Evolutionary conservation across 2,797 vertebrate species (phyloP), one percentile per base, ranked within the genome.

Genomic region (Pangasius mekongensis): DNA sequence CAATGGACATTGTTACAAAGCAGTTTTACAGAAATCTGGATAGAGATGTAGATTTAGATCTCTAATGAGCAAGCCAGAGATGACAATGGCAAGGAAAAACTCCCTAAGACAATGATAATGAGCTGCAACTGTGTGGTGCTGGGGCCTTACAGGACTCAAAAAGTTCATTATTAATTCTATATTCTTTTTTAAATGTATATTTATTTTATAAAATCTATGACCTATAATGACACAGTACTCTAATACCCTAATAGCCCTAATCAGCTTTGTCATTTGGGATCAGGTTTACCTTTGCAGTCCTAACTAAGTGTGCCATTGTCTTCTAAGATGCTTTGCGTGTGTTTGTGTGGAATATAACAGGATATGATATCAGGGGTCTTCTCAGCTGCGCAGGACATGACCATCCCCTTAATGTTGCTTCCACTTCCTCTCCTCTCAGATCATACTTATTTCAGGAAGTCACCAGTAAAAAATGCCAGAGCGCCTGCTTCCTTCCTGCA

Each of bases 321-420:
- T 22, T 82, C 20, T 62, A 24, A 39, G 10, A 5, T 7, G 33
- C 3, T 24, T 39, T 66, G 77, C 86, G 64, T 47, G 58, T 80
- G 80, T 56, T 33, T 78, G 39, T 84, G n/a, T 82, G 90, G 87
- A 88, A 90, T 93, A 93, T 67, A 80, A 87, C 90, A 94, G 95
- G 95, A 96, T 94, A 92, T 95, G 92, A 95, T 91, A 89, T 95
- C 93, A 96, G 92, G 89, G 85, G 86, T 89, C 89, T 90, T 93
- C 92, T 95, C 93, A 95, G 94, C 94, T 94, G 93, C 92, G 93
- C 86, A 93, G 95, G 96, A 96, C 95, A 92, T 91, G 93, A 82
- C 89, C 49, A 8, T 91, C 91, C 91, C 89, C 85, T 85, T 91
- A 91, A 90, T 87, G 66, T 88, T 85, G 89, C 91, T 89, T 89